Conservation (phyloP, 2,113 vertebrate species). For the Willisornis vidua region DNA sequence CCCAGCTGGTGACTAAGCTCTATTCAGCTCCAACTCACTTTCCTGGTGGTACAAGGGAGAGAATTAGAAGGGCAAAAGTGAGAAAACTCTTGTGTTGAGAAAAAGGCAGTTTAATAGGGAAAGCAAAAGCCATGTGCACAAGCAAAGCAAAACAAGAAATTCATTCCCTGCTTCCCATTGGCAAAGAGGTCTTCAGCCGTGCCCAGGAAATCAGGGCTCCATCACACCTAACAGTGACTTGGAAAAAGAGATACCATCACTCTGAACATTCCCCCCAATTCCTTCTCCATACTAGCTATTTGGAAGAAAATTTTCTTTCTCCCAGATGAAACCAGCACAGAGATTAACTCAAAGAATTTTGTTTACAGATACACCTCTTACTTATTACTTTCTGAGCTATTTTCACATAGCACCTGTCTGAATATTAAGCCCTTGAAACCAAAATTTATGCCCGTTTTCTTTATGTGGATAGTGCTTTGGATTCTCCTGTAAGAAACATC, state of each 20-base stretch:
- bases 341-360: not conserved
- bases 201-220: not conserved
- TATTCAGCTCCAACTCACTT: not conserved
- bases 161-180: not conserved
- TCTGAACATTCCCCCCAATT: not conserved
- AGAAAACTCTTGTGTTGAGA: not conserved
- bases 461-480: not conserved
- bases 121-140: not conserved
- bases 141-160: not conserved
- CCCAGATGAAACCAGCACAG: not conserved
- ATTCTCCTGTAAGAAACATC: not conserved
- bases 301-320: not conserved
- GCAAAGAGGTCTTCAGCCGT: not conserved
- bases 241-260: accelerated
- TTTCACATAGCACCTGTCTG: not conserved
- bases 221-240: not conserved
- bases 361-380: not conserved
- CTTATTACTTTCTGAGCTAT: not conserved
- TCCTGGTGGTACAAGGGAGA: not conserved
- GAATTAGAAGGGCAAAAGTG: not conserved
- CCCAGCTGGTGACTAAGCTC: not conserved
- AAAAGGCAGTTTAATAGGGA: not conserved
- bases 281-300: not conserved
- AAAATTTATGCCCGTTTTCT: not conserved
- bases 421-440: not conserved